Conservation (phyloP, 2,113 vertebrate species). For the Perognathus longimembris region DNA sequence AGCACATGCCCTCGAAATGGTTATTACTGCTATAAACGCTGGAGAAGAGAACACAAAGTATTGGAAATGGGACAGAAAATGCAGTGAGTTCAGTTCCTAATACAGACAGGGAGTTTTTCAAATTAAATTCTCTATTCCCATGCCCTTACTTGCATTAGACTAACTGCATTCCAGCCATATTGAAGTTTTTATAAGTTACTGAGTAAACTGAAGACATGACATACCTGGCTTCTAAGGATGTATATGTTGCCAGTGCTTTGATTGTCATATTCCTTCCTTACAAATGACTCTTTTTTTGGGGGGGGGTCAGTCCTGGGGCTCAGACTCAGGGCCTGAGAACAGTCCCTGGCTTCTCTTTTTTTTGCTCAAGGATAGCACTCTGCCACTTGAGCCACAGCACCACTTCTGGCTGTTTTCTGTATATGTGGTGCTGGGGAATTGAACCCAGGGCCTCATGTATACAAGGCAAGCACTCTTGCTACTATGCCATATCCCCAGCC, state of each 20-base stretch:
- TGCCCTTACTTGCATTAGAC: background rate
- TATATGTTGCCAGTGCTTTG: background rate
- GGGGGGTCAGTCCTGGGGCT: no score
- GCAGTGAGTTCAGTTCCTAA: background rate
- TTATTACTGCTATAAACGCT: background rate
- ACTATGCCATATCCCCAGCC: no score
- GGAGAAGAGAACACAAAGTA: background rate
- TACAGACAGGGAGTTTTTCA: background rate
- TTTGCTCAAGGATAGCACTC: no score
- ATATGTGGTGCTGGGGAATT: no score
- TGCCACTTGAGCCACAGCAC: no score
- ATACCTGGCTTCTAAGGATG: background rate
- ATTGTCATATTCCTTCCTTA: background rate
- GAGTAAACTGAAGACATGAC: background rate
- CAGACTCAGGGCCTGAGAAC: no score
- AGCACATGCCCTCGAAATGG: no score
- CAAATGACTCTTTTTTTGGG: no score
- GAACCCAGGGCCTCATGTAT: no score
- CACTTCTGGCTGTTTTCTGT: no score
- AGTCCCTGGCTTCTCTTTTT: no score
- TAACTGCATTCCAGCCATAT: background rate
- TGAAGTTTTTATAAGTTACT: constrained; percentile 1
- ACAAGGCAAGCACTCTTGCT: no score
- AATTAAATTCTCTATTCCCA: background rate
- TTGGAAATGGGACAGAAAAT: background rate